A percentile compares a stretch with the other conserved stretches of the same genome.
These are phyloP conservation scores for Drosophila subquinaria DNA, from an alignment of 2,888 invertebrate species.

Conservation along the genomic window DNA sequence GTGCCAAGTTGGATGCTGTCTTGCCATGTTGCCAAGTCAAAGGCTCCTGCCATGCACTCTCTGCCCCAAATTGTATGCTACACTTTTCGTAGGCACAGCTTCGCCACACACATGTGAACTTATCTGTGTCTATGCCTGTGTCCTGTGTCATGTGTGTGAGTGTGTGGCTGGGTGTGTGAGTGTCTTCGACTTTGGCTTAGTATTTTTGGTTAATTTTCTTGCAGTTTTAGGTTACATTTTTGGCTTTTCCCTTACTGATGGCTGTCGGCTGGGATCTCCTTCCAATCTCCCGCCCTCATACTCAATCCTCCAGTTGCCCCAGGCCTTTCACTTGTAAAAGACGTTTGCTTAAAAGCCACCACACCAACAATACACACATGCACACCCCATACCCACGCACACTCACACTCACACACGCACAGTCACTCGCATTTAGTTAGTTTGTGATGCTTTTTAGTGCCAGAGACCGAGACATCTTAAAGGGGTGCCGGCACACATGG, in stretches of 20 bases:
- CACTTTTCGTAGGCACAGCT: constrained; percentile 71
- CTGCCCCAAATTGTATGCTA: constrained; percentile 62
- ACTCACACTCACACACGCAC: constrained; percentile 11
- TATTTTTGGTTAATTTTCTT: constrained; percentile 83
- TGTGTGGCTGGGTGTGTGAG: constrained; percentile 51
- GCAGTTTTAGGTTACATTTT: constrained; percentile 83
- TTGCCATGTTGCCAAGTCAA: constrained; percentile 80
- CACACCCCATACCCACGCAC: constrained; percentile 18
- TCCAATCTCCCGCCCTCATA: constrained; percentile 4
- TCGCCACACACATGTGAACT: constrained; percentile 20
- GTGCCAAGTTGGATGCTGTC: constrained; percentile 60
- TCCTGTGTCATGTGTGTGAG: constrained; percentile 21
- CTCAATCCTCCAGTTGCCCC: constrained; percentile 50
- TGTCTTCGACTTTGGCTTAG: constrained; percentile 81
- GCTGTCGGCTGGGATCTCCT: constrained; percentile 32
- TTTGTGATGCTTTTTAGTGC: constrained; percentile 78
- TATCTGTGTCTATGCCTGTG: constrained; percentile 23
- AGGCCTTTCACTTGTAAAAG: constrained; percentile 78
- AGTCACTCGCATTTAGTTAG: constrained; percentile 70
- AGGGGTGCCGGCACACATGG: constrained; percentile 64
- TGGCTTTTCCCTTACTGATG: constrained; percentile 75
- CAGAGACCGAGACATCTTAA: constrained; percentile 63
- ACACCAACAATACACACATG: constrained; percentile 52
- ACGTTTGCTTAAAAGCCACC: constrained; percentile 82
- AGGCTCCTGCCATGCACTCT: constrained; percentile 68